Conservation (phyloP, 2,888 invertebrate genomes). For the Ophion ellenae region DNA sequence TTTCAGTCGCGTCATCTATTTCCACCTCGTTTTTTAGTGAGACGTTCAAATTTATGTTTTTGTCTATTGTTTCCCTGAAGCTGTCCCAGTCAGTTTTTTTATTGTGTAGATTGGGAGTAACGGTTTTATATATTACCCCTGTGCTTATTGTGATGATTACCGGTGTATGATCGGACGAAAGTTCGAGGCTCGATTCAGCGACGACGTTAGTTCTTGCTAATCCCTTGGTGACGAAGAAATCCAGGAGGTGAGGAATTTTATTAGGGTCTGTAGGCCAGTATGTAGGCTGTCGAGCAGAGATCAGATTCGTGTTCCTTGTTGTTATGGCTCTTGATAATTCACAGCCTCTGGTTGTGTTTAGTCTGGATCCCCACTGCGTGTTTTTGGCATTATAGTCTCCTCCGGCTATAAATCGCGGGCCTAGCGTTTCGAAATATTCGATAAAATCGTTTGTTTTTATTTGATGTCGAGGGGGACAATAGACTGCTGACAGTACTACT, state of each 20-base stretch:
- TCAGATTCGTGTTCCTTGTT: slow-evolving; percentile 7
- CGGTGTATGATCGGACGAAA: slow-evolving; percentile 71
- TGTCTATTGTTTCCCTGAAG: slow-evolving; percentile 52
- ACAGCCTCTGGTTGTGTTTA: slow-evolving; percentile 52
- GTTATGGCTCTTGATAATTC: slow-evolving; percentile 39
- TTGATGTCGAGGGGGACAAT: slow-evolving; percentile 52
- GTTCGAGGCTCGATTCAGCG: slow-evolving; percentile 62
- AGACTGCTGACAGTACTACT: slow-evolving; percentile 39
- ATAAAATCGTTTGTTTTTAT: slow-evolving; percentile 41
- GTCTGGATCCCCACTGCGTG: slow-evolving; percentile 67
- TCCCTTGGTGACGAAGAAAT: slow-evolving; percentile 69
- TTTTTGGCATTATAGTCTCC: slow-evolving; percentile 39
- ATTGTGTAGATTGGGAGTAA: slow-evolving; percentile 47
- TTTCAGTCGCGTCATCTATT: slow-evolving; percentile 60
- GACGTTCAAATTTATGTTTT: slow-evolving; percentile 54
- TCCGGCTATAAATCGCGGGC: slow-evolving; percentile 1
- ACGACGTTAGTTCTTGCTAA: slow-evolving; percentile 58
- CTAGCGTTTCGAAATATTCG: slow-evolving; percentile 61
- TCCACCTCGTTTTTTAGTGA: slow-evolving; percentile 62
- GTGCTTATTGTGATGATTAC: slow-evolving; percentile 66
- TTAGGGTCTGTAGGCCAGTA: slow-evolving; percentile 71
- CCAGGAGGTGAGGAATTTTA: slow-evolving; percentile 72
- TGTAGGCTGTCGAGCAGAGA: slow-evolving; percentile 66
- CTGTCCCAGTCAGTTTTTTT: slow-evolving; percentile 64
- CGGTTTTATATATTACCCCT: slow-evolving; percentile 54